Conservation (phyloP, 2,888 invertebrate genomes). For the Lamellibrachia columna region DNA sequence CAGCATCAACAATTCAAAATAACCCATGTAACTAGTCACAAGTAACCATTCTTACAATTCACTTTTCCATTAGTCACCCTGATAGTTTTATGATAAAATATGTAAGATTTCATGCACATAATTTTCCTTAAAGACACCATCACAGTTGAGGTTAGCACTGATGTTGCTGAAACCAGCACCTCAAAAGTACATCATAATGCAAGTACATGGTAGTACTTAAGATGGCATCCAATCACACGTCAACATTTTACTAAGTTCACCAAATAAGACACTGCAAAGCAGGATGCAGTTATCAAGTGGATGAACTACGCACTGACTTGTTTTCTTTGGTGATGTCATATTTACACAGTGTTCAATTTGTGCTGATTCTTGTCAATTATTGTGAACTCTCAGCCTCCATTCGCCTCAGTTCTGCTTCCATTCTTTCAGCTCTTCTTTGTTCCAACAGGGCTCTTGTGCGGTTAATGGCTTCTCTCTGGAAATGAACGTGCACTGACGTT, state of each 20-base stretch:
- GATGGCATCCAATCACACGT: background rate
- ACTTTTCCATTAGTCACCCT: background rate
- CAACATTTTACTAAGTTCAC: background rate
- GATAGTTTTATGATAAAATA: background rate
- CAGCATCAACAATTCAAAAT: background rate
- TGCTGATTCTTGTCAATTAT: background rate
- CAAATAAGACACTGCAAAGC: background rate
- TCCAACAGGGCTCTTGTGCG: conserved; percentile 34
- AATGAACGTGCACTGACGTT: background rate
- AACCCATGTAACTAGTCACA: background rate
- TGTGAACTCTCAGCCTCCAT: background rate
- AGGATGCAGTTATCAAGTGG: background rate
- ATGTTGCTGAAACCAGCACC: background rate
- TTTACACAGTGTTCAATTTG: conserved; percentile 7
- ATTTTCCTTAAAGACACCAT: background rate
- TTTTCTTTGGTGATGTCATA: background rate
- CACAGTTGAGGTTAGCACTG: background rate
- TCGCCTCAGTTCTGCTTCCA: conserved; percentile 33
- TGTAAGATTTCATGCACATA: background rate
- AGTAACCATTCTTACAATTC: background rate
- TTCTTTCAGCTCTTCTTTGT: conserved; percentile 30
- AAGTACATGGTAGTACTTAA: background rate
- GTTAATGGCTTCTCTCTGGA: conserved; percentile 34
- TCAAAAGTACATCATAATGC: background rate
- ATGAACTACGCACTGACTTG: background rate